phyloP scores from a whole-genome alignment of 2,888 invertebrate species.

The Drosophila prolongata region DNA sequence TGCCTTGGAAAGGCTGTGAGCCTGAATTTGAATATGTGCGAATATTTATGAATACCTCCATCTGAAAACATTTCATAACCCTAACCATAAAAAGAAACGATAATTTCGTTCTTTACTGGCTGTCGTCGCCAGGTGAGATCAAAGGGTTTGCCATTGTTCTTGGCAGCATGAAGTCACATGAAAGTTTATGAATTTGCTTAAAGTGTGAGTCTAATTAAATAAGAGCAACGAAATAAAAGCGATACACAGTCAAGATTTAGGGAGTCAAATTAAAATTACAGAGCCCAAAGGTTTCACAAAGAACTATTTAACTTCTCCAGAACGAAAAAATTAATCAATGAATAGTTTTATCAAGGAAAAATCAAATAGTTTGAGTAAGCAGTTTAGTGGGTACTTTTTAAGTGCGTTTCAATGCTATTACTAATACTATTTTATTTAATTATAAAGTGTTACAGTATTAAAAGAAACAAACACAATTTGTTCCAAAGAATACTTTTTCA shows the following conservation, averaged over 20 bases:
- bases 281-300: no score
- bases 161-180: constrained; percentile 9
- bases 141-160: constrained; percentile 53
- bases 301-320: no score
- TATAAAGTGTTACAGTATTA: no score
- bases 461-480: no score
- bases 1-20: constrained; percentile 20
- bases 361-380: no score
- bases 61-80: constrained; percentile 55
- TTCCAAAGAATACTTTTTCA: not conserved
- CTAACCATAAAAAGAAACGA: constrained; percentile 43
- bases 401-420: no score
- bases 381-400: no score
- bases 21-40: constrained; percentile 73
- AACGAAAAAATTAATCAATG: no score
- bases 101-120: constrained; percentile 18
- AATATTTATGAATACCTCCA: constrained; percentile 56
- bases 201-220: constrained; percentile 12
- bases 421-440: no score
- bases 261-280: no score
- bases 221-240: not conserved
- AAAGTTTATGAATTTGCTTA: constrained; percentile 23
- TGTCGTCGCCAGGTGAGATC: constrained; percentile 46
- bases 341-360: no score
- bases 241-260: not conserved